Percentiles rank a stretch among this genome's conserved stretches.
These are phyloP conservation scores for Stegostoma tigrinum DNA, from an alignment of 2,113 vertebrate genomes.

Conservation along the genomic window DNA sequence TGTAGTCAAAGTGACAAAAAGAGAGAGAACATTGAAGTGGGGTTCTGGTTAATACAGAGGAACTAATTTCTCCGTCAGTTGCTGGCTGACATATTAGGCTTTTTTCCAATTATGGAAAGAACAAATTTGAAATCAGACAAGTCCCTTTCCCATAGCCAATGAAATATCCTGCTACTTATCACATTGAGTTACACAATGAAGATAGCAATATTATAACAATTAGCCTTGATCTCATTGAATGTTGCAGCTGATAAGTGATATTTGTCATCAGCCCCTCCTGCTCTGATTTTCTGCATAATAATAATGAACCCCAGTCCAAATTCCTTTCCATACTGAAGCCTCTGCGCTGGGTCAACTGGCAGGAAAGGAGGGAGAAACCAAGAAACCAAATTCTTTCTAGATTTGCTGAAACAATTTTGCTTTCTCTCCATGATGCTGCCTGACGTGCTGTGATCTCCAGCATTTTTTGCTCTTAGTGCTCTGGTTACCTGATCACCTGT, in stretches of 20 bases:
- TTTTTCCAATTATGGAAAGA: background rate
- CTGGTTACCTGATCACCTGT: background rate
- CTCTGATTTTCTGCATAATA: no score
- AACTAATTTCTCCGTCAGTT: background rate
- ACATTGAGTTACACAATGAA: background rate
- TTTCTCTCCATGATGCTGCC: no score
- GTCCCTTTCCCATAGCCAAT: background rate
- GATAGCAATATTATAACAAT: background rate
- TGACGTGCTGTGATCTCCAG: no score
- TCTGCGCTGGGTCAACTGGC: background rate
- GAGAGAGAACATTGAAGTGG: background rate
- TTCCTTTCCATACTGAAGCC: background rate
- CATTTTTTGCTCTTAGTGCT: no score
- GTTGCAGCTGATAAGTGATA: no score
- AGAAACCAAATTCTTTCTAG: background rate
- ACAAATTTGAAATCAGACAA: background rate
- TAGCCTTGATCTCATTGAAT: no score
- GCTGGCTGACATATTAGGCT: background rate
- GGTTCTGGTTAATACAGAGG: background rate
- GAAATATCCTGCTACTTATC: background rate
- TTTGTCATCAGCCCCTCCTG: no score
- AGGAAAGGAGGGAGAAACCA: background rate
- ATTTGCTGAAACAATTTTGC: background rate
- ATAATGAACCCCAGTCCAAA: background rate
- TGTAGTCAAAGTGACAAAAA: constrained; percentile 44